Evolutionary conservation across 1,140 invertebrate species (phyloP).

Genomic region (Drosophila miranda): DNA sequence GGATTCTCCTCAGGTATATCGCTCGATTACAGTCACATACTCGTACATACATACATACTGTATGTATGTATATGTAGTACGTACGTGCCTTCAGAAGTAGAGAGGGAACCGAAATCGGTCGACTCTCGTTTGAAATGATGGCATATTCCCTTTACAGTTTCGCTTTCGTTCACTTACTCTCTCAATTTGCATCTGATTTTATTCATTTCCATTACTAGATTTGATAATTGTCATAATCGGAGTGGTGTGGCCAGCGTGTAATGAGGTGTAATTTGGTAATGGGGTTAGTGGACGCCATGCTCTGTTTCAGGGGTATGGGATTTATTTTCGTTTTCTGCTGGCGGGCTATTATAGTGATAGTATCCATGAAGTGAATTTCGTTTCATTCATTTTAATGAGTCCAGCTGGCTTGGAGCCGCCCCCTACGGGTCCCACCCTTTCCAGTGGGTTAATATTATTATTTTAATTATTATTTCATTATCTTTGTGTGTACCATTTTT

Average conservation of each 20-base stretch:
- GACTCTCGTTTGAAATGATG: constrained; percentile 27
- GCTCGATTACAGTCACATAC: constrained; percentile 36
- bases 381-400: no score
- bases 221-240: constrained; percentile 54
- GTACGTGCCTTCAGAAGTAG: constrained; percentile 15
- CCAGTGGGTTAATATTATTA: no score
- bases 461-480: no score
- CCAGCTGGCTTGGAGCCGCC: not conserved
- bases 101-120: constrained; percentile 43
- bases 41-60: no score
- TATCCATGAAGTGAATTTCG: no score
- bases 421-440: no score
- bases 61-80: not conserved
- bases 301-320: constrained; percentile 37
- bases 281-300: constrained; percentile 39
- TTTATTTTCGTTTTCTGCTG: constrained; percentile 46
- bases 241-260: constrained; percentile 17
- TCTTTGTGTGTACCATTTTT: no score
- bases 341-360: no score
- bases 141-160: constrained; percentile 21
- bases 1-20: constrained; percentile 33
- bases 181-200: constrained; percentile 27
- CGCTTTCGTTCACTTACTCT: constrained; percentile 13
- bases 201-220: constrained; percentile 34
- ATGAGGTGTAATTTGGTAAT: constrained; percentile 35